Evolutionary conservation across 2,113 vertebrate genomes (phyloP), one percentile per base, ranked within the genome.

Genomic region (Marcusenius ussheri): DNA sequence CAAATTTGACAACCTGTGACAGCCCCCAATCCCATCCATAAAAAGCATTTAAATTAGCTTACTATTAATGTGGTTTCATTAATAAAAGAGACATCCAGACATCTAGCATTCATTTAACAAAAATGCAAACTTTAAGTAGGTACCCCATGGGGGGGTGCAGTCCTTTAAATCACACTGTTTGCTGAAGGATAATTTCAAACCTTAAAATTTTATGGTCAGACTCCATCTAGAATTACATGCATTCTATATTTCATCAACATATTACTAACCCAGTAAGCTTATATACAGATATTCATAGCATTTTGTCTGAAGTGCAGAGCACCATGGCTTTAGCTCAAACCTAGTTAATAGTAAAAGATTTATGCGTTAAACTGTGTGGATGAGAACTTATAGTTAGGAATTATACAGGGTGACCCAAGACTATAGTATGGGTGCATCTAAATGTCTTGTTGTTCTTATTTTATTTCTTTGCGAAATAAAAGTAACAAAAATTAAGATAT

Each of bases 171-270:
- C 7, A 31, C 31, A 87, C 27, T 87, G 85, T 53, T 53, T 56
- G 85, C 49, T 53, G n/a, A 51, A 11, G 8, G 85, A 35, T 35
- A 3, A 87, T 53, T 87, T 19, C 50, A 51, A 87, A 56, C 85
- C 85, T 87, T 87, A 24, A 87, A 56, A 53, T 39, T 87, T 87
- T 87, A 87, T 56, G 50, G 49, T 87, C 85, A 27, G 50, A 27
- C 24, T 53, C 1, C 46, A 49, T 87, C n/a, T n/a, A 87, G n/a
- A 87, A 87, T 27, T 47, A 86, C 13, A 86, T 21, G n/a, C 53
- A 24, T 50, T 39, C 47, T 35, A 35, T 53, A 50, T 87, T 87
- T 21, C 24, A 50, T 27, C 46, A 87, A 56, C 50, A 39, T 35
- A 56, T 87, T 86, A 51, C n/a, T 86, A 80, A 80, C 45, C n/a